Conservation (phyloP, 2,888 invertebrate genomes). For the Adineta ricciae region DNA sequence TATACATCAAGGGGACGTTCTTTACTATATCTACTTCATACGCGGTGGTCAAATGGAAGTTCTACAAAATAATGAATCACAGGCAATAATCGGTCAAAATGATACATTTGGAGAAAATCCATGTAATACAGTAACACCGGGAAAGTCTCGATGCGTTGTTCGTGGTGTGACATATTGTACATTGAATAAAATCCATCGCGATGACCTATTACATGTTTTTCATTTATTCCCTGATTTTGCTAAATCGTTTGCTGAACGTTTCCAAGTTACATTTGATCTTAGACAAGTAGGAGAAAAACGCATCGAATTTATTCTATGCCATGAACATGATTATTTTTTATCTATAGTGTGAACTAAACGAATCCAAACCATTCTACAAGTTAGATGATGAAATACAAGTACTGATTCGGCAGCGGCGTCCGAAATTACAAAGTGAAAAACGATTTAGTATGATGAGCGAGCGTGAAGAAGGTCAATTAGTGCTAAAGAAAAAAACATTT, state of each 20-base stretch:
- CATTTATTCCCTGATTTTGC: constrained; percentile 95
- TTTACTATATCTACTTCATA: constrained; percentile 48
- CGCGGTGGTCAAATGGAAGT: constrained; percentile 56
- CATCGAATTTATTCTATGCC: too few relatives aligned
- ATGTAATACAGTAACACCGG: too few relatives aligned
- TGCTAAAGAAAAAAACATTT: background rate
- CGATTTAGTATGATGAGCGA: background rate
- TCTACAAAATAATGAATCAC: constrained; percentile 85
- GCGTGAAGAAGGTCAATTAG: background rate
- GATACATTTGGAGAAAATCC: constrained; percentile 74
- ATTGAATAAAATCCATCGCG: constrained; percentile 87
- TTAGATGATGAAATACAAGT: background rate
- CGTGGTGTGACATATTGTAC: constrained; percentile 66
- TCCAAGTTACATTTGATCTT: constrained; percentile 89
- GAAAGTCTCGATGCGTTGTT: too few relatives aligned
- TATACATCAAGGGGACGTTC: constrained; percentile 48
- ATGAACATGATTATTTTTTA: background rate
- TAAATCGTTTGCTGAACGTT: constrained; percentile 77
- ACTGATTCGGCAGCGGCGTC: background rate
- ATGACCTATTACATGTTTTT: constrained; percentile 85
- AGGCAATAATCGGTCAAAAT: constrained; percentile 95
- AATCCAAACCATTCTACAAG: background rate
- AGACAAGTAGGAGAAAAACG: constrained; percentile 60
- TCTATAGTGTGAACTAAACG: background rate
- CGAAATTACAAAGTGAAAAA: background rate